Percentiles rank a stretch among this genome's conserved stretches.
Evolutionary conservation across 2,888 invertebrate species (phyloP).

Genomic region (Athalia cordata): DNA sequence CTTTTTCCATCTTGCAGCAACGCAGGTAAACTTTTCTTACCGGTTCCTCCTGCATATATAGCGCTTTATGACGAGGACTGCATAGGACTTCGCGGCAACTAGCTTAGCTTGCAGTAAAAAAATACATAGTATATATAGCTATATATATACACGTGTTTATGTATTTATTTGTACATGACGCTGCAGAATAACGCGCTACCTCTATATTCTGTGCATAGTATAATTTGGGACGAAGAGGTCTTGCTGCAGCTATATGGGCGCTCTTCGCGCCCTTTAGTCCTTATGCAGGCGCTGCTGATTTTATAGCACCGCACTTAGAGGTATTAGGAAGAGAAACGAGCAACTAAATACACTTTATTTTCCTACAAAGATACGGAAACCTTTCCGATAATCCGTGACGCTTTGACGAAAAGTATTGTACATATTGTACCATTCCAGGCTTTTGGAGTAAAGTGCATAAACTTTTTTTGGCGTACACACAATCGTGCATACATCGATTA

Average conservation of each 20-base stretch:
- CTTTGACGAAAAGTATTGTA: constrained; percentile 12
- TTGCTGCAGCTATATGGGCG: background rate
- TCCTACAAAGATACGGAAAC: constrained; percentile 42
- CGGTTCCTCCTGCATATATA: background rate
- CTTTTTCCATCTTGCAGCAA: constrained; percentile 1
- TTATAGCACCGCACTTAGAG: constrained; percentile 43
- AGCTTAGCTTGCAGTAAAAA: constrained; percentile 36
- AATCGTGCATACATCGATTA: no score
- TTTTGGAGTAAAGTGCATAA: no score
- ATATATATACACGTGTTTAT: no score
- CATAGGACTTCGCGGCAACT: constrained; percentile 1
- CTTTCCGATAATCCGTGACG: constrained; percentile 41
- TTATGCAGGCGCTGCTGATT: background rate
- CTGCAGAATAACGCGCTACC: no score
- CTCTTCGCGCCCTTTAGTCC: background rate
- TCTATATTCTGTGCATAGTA: no score
- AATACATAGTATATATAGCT: background rate
- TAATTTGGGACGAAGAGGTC: background rate
- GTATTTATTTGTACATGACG: no score
- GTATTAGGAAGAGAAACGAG: constrained; percentile 42
- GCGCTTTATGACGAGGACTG: constrained; percentile 25
- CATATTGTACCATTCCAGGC: no score
- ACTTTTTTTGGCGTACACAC: no score
- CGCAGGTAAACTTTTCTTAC: constrained; percentile 17
- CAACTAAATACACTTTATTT: constrained; percentile 43